phyloP scores from a whole-genome alignment of 1,140 invertebrate genomes.

The silkworm (Bombyx mori) region DNA sequence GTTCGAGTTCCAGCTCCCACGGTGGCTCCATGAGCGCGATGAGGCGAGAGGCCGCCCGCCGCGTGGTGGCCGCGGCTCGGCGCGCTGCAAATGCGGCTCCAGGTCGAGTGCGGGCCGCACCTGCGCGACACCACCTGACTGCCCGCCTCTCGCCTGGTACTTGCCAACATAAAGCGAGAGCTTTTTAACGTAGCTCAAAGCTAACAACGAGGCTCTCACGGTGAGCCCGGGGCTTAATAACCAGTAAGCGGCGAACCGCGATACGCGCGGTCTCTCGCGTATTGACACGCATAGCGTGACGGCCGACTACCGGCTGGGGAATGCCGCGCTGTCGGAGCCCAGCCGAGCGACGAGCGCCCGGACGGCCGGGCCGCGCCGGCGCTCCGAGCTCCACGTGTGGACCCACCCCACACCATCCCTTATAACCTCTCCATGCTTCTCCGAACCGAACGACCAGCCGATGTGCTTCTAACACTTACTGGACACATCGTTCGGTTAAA shows the following conservation, averaged over 20 bases:
- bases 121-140: conserved; percentile 47
- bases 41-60: conserved; percentile 43
- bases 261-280: conserved; percentile 30
- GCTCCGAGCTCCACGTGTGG: conserved; percentile 58
- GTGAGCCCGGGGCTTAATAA: conserved; percentile 29
- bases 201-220: conserved; percentile 29
- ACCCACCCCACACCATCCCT: conserved; percentile 25
- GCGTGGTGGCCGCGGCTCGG: conserved; percentile 42
- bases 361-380: conserved; percentile 58
- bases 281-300: conserved; percentile 46
- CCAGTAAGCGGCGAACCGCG: conserved; percentile 31
- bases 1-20: conserved; percentile 74
- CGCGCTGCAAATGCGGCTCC: conserved; percentile 46
- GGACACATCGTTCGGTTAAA: too few relatives aligned
- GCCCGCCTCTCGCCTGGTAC: conserved; percentile 39
- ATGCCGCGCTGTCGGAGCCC: conserved; percentile 48
- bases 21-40: conserved; percentile 66
- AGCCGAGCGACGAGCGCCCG: conserved; percentile 37
- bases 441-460: too few relatives aligned
- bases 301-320: conserved; percentile 45
- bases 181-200: conserved; percentile 29
- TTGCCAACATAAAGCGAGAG: conserved; percentile 35
- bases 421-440: conserved; percentile 10
- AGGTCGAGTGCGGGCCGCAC: conserved; percentile 53
- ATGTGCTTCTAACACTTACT: too few relatives aligned